Base-by-base conservation (phyloP, 2,888 invertebrate genomes). In the Creontiades dilutus region DNA sequence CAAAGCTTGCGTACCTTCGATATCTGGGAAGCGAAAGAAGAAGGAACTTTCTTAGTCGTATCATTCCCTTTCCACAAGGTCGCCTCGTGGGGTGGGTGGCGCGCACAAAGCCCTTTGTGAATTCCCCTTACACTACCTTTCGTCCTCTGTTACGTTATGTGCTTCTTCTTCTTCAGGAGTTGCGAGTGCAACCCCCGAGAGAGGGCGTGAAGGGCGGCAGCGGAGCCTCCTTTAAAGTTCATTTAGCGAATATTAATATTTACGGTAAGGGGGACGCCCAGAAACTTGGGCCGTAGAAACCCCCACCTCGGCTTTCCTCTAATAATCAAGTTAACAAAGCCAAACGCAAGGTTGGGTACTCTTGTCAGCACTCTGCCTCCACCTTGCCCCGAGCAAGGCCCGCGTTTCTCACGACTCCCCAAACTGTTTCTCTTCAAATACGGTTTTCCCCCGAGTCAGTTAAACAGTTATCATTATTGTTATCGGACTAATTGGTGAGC, bases 161-260 rank as follows among this genome's bases (percentile, higher is more conserved):
- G 68, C n/a, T 68, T 19, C 23, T 68, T 57, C 57, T 57, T 68
- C 23, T 19, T 2, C 12, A 19, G 61, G 19, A 19, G 68, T 68
- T 27, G 68, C 68, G 68, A 68, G 68, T 68, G 68, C 19, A 68
- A 23, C 19, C 68, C 68, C 23, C 68, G 27, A 23, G 68, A 23
- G 78, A 78, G 47, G 78, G 78, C 37, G 78, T 37, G 78, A 78
- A 78, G 78, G 78, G 37, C 47, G 78, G 37, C 14, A 46, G 78
- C n/a, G 78, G 14, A 46, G 78, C 47, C 37, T 46, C 46, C 78
- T 78, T 78, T 78, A 78, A 78, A 78, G 78, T 78, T 78, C 78
- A 78, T 78, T 78, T 78, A 78, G 78, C 47, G 78, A 78, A 78
- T 78, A 78, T 78, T 78, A 78, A 78, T 78, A 78, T 78, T 78